phyloP scores from a whole-genome alignment of 2,888 invertebrate species.

The Lasioglossum figueresi region DNA sequence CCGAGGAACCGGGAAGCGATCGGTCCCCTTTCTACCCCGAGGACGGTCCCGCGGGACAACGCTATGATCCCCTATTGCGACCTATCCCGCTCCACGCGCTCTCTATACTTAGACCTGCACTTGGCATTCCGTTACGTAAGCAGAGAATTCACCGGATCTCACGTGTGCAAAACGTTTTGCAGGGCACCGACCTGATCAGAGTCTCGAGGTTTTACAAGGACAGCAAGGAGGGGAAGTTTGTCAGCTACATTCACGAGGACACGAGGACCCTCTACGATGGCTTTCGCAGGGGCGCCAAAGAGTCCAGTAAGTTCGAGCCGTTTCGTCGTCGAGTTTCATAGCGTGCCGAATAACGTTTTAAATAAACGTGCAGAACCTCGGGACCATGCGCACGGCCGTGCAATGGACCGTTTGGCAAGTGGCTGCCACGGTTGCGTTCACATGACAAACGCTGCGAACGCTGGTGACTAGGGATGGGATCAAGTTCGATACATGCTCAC shows the following conservation, averaged over 20 bases:
- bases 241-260: constrained; percentile 94
- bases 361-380: constrained; percentile 34
- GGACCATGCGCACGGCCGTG: constrained; percentile 18
- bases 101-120: constrained; percentile 75
- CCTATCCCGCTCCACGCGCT: constrained; percentile 47
- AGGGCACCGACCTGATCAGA: constrained; percentile 95
- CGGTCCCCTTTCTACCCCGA: constrained; percentile 5
- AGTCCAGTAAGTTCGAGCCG: constrained; percentile 90
- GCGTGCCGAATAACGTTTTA: constrained; percentile 28
- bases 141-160: constrained; percentile 31
- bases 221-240: constrained; percentile 93
- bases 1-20: background rate
- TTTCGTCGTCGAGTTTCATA: background rate
- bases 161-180: constrained; percentile 80
- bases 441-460: constrained; percentile 38
- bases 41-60: constrained; percentile 14
- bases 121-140: constrained; percentile 73
- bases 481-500: no score
- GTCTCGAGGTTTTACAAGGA: constrained; percentile 96
- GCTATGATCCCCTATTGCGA: constrained; percentile 8
- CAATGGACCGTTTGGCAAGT: constrained; percentile 58
- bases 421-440: constrained; percentile 32
- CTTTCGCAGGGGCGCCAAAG: constrained; percentile 95
- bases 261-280: constrained; percentile 95
- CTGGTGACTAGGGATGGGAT: constrained; percentile 23